Evolutionary conservation across 2,888 invertebrate genomes (phyloP).

Genomic region (Ormyrus labotus): DNA sequence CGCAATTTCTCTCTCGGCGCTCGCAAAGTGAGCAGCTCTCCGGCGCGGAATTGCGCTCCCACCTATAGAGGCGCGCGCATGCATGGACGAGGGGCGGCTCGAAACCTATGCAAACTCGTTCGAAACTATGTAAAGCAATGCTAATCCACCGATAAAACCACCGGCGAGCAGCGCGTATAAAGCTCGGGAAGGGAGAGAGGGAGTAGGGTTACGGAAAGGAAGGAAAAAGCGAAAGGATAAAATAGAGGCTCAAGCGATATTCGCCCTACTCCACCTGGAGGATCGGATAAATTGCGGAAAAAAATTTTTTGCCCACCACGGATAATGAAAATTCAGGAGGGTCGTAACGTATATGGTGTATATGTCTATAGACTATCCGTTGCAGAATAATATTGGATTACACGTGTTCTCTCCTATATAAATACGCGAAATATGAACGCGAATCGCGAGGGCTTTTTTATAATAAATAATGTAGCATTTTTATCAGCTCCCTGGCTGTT

Average conservation of each 20-base stretch:
- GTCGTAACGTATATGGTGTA: too few relatives aligned
- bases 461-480: too few relatives aligned
- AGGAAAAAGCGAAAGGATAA: conserved; percentile 14
- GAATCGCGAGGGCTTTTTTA: too few relatives aligned
- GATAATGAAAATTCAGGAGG: conserved; percentile 21
- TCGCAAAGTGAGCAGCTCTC: conserved; percentile 35
- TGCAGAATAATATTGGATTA: too few relatives aligned
- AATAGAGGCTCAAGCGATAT: not conserved
- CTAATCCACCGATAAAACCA: conserved; percentile 74
- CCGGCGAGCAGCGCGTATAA: conserved; percentile 60
- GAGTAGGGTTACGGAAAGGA: not conserved
- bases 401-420: too few relatives aligned
- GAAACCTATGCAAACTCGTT: conserved; percentile 70
- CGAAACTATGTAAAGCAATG: conserved; percentile 74
- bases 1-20: conserved; percentile 18
- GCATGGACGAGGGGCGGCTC: not conserved
- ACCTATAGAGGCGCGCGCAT: not conserved
- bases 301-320: conserved; percentile 17
- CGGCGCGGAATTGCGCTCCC: conserved; percentile 1
- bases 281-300: conserved; percentile 39
- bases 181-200: conserved; percentile 7
- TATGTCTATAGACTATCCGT: too few relatives aligned
- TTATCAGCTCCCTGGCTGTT: too few relatives aligned
- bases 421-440: too few relatives aligned
- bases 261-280: conserved; percentile 1